Evolutionary conservation across 2,113 vertebrate species (phyloP), one percentile per base, ranked within the genome.

Genomic region (Hippocampus guttulatus): DNA sequence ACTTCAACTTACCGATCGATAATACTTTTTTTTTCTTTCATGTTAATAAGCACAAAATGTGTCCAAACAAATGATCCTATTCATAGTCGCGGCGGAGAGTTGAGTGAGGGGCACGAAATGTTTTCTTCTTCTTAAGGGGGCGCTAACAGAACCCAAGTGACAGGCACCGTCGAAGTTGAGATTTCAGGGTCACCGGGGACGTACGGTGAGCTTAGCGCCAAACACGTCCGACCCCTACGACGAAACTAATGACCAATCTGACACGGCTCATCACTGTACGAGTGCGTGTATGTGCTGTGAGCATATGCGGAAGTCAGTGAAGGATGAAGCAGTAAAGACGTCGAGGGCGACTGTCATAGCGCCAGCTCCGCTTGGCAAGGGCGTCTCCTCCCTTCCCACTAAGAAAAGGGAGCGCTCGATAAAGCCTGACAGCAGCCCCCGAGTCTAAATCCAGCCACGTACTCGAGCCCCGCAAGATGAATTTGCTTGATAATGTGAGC

Each of bases 301-400:
- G 70, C 33, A 3, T 69, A 77, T 79, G 80, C 78, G 80, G 16
- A 77, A 84, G 69, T 78, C 81, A 68, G 72, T 67, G 75, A 72
- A 80, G 81, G 79, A 73, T 80, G 79, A 79, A 76, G 82, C 75
- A 61, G 71, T 87, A 84, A 91, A 88, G 75, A 87, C 82, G 78
- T 87, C 71, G 15, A 63, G 55, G 51, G 73, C 61, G 65, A 67
- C 67, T 65, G 25, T 73, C 77, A 72, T 58, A 25, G 3, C 38
- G 25, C 70, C 70, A 73, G 73, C 68, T 72, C 84, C 60, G 20
- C 77, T 88, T 88, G 84, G 80, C 83, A 87, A 86, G 80, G 81
- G 66, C 70, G 14, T 73, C 83, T 62, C 75, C 47, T 64, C 60
- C 69, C 41, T 47, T 54, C 57, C n/a, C 64, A 76, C 64, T 64